Base-by-base conservation (phyloP, 2,888 invertebrate genomes). In the Dynastes maya region DNA sequence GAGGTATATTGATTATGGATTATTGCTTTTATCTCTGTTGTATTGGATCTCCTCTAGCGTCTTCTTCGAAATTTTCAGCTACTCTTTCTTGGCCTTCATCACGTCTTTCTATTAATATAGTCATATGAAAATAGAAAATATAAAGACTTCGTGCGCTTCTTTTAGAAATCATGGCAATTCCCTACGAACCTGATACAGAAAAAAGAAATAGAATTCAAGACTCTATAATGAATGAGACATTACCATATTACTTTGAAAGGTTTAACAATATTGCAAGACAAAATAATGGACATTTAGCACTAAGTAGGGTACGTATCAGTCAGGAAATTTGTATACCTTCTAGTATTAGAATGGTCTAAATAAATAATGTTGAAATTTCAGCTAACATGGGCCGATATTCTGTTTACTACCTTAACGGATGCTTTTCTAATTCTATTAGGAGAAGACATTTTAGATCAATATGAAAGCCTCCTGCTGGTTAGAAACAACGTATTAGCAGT, bases 231-330 rank as follows among this genome's bases (percentile, higher is more conserved):
- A 88, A 89, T 32, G 91, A 91, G 83, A 86, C 87, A 0, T 88
- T 92, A 82, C 92, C 92, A 75, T 91, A 88, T 84, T 91, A 91
- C 83, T 85, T 92, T 86, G 89, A 90, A 58, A 91, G 90, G 83
- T 86, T 93, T 2, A 91, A 93, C 53, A 88, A 89, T 3, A 89
- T 92, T 45, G 89, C 91, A 6, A 90, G 91, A 84, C 89, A 91
- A 77, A 92, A 92, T 84, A 90, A 90, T 2, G 93, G 93, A 4
- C 91, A 91, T 83, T 89, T 93, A 80, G 92, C 90, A 80, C 87
- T 90, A 83, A 89, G 89, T 82, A 78, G 55, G 63, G 78, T 78
- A 75, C 11, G 37, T 45, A 9, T 45, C 45, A 8, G 45, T 45
- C 11, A 45, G 0, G 5, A 5, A 32, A 5, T 32, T 5, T 32